Conservation (phyloP, 2,797 vertebrate genomes). For the Malacoraja senta region DNA sequence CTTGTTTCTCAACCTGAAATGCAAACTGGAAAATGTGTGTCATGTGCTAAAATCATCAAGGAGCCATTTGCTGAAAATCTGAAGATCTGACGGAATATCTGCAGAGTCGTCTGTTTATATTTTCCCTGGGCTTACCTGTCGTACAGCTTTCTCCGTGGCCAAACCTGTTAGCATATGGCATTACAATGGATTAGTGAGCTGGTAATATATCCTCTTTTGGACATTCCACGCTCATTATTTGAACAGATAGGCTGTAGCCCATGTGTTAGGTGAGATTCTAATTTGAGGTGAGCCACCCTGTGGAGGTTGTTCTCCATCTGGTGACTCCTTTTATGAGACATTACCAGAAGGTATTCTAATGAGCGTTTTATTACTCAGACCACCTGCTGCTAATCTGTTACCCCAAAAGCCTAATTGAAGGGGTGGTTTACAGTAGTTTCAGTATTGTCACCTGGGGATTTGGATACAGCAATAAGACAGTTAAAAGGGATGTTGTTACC, state of each 20-base stretch:
- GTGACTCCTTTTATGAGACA: slow-evolving; percentile 72
- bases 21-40: slow-evolving; percentile 2
- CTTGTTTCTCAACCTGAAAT: not conserved
- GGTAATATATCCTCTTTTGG: slow-evolving; percentile 59
- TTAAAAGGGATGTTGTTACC: slow-evolving; percentile 51
- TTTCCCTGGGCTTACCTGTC: slow-evolving; percentile 51
- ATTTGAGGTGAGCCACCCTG: slow-evolving; percentile 86
- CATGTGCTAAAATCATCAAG: not conserved
- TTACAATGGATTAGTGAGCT: slow-evolving; percentile 60
- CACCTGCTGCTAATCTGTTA: slow-evolving; percentile 89
- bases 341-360: slow-evolving; percentile 97
- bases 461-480: slow-evolving; percentile 57
- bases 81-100: not conserved
- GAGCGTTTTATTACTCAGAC: slow-evolving; percentile 84
- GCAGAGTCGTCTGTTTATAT: not conserved
- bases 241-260: slow-evolving; percentile 50
- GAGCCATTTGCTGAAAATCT: not conserved
- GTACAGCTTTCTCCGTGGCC: slow-evolving; percentile 56
- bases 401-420: slow-evolving; percentile 62
- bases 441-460: slow-evolving; percentile 60
- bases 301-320: slow-evolving; percentile 90
- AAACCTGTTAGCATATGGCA: slow-evolving; percentile 57
- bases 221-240: slow-evolving; percentile 59
- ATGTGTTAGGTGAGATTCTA: slow-evolving; percentile 62
- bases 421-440: slow-evolving; percentile 58